Evolutionary conservation across 1,140 invertebrate species (phyloP).

Genomic region (Drosophila triauraria): DNA sequence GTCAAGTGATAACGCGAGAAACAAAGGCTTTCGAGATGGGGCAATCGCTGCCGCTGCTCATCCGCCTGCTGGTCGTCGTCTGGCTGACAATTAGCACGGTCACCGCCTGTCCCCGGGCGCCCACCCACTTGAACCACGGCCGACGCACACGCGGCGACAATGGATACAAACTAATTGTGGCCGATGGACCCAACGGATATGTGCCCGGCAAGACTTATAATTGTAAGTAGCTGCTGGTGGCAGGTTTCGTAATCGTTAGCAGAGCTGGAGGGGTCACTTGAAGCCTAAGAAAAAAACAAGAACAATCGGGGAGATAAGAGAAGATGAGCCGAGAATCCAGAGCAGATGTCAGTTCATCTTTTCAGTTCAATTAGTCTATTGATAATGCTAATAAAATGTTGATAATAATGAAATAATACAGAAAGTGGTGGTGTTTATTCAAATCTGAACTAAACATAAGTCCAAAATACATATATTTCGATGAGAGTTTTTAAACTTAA

Average conservation of each 20-base stretch:
- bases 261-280: conserved; percentile 32
- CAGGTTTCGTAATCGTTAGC: conserved; percentile 59
- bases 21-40: conserved; percentile 57
- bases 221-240: conserved; percentile 86
- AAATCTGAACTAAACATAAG: neutral
- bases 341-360: conserved; percentile 23
- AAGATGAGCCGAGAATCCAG: conserved; percentile 33
- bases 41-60: conserved; percentile 59
- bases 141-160: conserved; percentile 89
- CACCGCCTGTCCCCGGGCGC: conserved; percentile 75
- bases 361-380: neutral
- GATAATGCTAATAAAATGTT: conserved; percentile 20
- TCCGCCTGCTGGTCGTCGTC: conserved; percentile 41
- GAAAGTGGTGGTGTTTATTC: neutral
- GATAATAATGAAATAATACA: conserved; percentile 5
- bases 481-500: neutral
- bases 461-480: neutral
- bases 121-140: conserved; percentile 79
- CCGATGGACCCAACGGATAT: conserved; percentile 91
- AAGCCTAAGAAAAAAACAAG: conserved; percentile 25
- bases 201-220: conserved; percentile 92
- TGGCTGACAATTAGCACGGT: conserved; percentile 70
- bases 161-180: conserved; percentile 91
- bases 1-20: conserved; percentile 47
- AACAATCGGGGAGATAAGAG: conserved; percentile 28